These are phyloP conservation scores for Drosophila differens DNA, from an alignment of 2,888 invertebrate species.

Conservation along the genomic window DNA sequence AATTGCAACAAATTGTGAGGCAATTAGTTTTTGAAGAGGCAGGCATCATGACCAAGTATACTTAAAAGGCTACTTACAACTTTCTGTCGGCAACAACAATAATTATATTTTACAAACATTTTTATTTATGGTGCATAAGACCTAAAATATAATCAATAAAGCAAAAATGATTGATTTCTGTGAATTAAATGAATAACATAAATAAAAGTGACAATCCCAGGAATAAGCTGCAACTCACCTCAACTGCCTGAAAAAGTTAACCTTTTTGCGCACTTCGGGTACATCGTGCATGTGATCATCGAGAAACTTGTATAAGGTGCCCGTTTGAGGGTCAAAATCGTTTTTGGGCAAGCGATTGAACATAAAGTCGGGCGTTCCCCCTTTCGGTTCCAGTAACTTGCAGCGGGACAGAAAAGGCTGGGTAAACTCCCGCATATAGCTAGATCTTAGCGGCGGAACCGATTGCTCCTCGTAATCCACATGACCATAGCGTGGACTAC, in stretches of 20 bases:
- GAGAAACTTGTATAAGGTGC: constrained; percentile 62
- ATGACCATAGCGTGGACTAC: constrained; percentile 62
- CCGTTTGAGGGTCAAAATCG: constrained; percentile 62
- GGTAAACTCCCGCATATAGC: constrained; percentile 56
- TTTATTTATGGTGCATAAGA: not conserved
- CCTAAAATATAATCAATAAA: constrained; percentile 38
- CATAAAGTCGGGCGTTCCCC: constrained; percentile 56
- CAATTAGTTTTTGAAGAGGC: constrained; percentile 30
- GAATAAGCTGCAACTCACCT: constrained; percentile 31
- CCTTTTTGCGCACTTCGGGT: constrained; percentile 57
- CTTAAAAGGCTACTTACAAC: constrained; percentile 1
- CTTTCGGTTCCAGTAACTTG: constrained; percentile 45
- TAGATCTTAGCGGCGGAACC: constrained; percentile 45
- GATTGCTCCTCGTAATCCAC: constrained; percentile 38
- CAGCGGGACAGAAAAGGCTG: constrained; percentile 51
- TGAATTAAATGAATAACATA: not conserved
- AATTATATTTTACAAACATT: constrained; percentile 9
- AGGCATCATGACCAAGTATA: constrained; percentile 4
- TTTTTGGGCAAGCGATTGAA: constrained; percentile 70
- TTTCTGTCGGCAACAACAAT: constrained; percentile 6
- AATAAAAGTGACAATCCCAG: not conserved
- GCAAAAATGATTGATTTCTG: constrained; percentile 66
- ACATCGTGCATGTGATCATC: constrained; percentile 67
- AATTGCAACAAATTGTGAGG: constrained; percentile 62
- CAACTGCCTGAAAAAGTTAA: constrained; percentile 68